phyloP scores from a whole-genome alignment of 1,140 invertebrate genomes.

The Drosophila simulans region DNA sequence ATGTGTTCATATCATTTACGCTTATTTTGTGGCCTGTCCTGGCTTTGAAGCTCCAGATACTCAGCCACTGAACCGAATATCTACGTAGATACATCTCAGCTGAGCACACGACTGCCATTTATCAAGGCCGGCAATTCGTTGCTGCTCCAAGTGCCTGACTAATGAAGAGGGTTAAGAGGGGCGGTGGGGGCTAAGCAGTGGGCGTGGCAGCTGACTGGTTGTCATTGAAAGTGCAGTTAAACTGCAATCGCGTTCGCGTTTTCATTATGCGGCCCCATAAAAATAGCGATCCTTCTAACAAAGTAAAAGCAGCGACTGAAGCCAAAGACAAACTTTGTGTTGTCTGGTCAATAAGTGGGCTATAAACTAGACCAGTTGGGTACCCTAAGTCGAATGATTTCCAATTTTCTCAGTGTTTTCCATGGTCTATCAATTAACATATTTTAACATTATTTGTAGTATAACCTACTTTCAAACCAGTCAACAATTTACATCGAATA shows the following conservation, averaged over 20 bases:
- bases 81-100: constrained; percentile 20
- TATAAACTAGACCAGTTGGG: constrained; percentile 2
- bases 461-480: too few species aligned
- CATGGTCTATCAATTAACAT: too few species aligned
- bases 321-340: constrained; percentile 31
- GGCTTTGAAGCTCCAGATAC: constrained; percentile 14
- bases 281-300: constrained; percentile 34
- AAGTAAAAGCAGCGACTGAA: constrained; percentile 40
- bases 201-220: constrained; percentile 12
- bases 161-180: background rate
- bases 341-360: background rate
- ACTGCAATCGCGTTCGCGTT: constrained; percentile 73
- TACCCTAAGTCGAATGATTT: constrained; percentile 12
- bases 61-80: background rate
- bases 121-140: constrained; percentile 60
- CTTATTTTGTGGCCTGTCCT: constrained; percentile 42
- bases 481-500: background rate
- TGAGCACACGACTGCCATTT: constrained; percentile 49
- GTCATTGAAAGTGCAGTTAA: constrained; percentile 77
- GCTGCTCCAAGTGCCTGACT: constrained; percentile 56
- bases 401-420: too few species aligned
- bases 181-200: background rate
- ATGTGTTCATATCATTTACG: constrained; percentile 73
- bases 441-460: too few species aligned
- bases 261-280: constrained; percentile 74